These are phyloP conservation scores for Cyanistes caeruleus DNA, from an alignment of 2,113 vertebrate genomes.

Conservation along the genomic window DNA sequence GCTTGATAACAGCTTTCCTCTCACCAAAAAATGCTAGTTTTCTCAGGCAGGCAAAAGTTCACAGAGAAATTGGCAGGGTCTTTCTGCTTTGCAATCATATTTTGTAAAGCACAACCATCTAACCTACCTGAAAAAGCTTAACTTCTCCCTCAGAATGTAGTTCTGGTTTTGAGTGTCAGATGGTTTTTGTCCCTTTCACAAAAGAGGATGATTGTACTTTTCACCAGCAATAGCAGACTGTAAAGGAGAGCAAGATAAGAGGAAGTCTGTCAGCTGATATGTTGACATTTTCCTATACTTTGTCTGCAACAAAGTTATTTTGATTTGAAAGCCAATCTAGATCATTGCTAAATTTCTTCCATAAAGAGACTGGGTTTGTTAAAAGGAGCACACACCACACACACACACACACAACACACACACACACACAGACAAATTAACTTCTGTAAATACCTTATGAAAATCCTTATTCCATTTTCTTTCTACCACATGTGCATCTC, in stretches of 20 bases:
- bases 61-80: neutral
- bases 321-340: constrained; percentile 54
- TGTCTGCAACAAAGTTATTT: constrained; percentile 20
- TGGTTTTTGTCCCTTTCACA: neutral
- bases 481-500: constrained; percentile 77
- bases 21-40: neutral
- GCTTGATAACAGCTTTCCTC: constrained; percentile 29
- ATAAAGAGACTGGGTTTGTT: constrained; percentile 2
- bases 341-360: constrained; percentile 42
- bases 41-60: neutral
- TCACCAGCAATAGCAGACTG: neutral
- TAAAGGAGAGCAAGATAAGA: constrained; percentile 12
- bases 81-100: neutral
- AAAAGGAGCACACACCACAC: neutral
- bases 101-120: constrained; percentile 14
- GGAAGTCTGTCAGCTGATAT: constrained; percentile 19
- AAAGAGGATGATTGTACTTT: constrained; percentile 2
- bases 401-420: neutral
- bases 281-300: constrained; percentile 59
- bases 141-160: neutral
- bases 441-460: constrained; percentile 72
- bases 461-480: constrained; percentile 71
- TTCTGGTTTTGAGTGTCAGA: neutral
- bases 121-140: neutral
- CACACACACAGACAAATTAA: neutral